Evolutionary conservation across 2,797 vertebrate genomes (phyloP), one percentile per base, ranked within the genome.

Genomic region (Furcifer pardalis): DNA sequence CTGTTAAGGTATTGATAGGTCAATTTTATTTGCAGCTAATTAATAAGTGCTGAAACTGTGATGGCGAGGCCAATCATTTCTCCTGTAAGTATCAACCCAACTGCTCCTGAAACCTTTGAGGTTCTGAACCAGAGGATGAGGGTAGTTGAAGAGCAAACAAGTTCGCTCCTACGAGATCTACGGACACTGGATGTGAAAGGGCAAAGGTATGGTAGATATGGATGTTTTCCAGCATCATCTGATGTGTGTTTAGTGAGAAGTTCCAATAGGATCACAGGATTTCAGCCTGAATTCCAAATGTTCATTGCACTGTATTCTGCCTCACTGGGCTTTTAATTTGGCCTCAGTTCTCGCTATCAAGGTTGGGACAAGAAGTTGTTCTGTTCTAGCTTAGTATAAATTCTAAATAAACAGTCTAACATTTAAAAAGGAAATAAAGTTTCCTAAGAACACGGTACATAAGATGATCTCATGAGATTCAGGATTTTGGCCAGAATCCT

Each of bases 91-190:
- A 68, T 94, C 76, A 91, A 86, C 13, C 81, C 94, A 2, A 91
- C 95, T 2, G 89, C 90, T 71, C 94, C 96, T 0, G 95, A 96
- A 86, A 91, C 93, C 35, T 89, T 96, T 77, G 90, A 84, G 0
- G 65, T 93, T 19, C 89, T 97, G 52, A 94, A 93, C 23, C 94
- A 95, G 84, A 94, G 95, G 86, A 95, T 96, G 88, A 86, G 91
- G 83, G 90, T 93, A 30, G 94, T 94, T 0, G 96, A 97, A 76
- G 92, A 96, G 69, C 94, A 96, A 92, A 91, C 94, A n/a, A 92
- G 91, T 17, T 83, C 92, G 0, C 86, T 96, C 60, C 84, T 93
- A 81, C 86, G 86, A 46, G 94, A 96, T 12, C 86, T 96, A 21
- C 90, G 92, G 73, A 90, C 86, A 9, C 86, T 96, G 4, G 92